Conservation (phyloP, 2,797 vertebrate species). For the Astyanax mexicanus region DNA sequence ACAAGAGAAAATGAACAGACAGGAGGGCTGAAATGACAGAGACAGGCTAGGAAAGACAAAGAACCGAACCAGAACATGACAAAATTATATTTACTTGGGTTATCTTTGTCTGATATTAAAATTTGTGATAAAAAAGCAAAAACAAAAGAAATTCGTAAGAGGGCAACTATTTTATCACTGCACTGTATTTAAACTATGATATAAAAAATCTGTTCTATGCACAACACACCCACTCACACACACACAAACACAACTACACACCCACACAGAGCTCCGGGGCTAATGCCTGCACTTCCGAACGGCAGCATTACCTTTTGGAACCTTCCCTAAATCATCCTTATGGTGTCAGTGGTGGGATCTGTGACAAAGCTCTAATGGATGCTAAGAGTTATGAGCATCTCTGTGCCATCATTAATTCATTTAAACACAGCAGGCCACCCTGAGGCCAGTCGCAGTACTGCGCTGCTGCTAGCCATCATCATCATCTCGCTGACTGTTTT, state of each 20-base stretch:
- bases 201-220: too few relatives aligned
- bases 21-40: too few relatives aligned
- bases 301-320: not conserved
- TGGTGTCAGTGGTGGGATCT: not conserved
- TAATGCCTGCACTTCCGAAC: not conserved
- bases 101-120: too few relatives aligned
- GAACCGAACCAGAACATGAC: too few relatives aligned
- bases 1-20: too few relatives aligned
- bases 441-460: conserved; percentile 21
- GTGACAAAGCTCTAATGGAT: not conserved
- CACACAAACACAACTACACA: not conserved
- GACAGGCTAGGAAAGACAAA: too few relatives aligned
- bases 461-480: conserved; percentile 21
- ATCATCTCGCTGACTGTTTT: conserved; percentile 35
- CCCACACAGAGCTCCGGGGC: conserved; percentile 11
- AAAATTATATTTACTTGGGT: too few relatives aligned
- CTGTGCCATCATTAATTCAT: conserved; percentile 12
- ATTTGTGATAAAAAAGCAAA: too few relatives aligned
- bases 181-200: too few relatives aligned
- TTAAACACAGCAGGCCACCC: conserved; percentile 10
- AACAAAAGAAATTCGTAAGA: too few relatives aligned
- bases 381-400: not conserved
- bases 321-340: not conserved
- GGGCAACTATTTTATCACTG: too few relatives aligned
- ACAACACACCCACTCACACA: too few relatives aligned